Base-by-base conservation (phyloP, 2,113 vertebrate species). In the Mungos mungo region DNA sequence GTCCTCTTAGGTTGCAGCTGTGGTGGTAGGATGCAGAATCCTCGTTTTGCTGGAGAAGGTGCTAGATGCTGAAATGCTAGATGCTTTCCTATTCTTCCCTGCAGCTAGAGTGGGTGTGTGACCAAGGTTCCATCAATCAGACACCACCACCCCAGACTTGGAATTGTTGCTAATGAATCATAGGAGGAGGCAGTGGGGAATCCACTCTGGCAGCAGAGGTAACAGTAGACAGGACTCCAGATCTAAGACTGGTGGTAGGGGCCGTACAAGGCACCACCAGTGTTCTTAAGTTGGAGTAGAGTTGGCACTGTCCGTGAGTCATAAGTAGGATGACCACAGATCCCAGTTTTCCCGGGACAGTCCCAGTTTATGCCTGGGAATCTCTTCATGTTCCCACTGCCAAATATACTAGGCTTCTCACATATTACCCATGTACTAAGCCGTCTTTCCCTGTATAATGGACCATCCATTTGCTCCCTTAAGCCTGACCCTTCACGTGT, bases 101-200 rank as follows among this genome's bases (percentile, higher is more conserved):
- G 45, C 7, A n/a, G 81, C 69, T 90, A 11, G 31, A 2, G 6
- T 35, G 80, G 45, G 21, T 47, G 7, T 76, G 38, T 63, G 50
- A 19, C 23, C 0, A 0, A 33, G 35, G 2, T 18, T 87, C 38
- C 4, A 0, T 52, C 50, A 14, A 1, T 52, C 41, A 76, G 74
- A 50, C 0, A 3, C 3, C 1, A 10, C 27, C 0, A 11, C 13
- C 15, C 41, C 41, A 19, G 80, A 63, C 33, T 31, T 50, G 21
- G 60, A 74, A 23, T 14, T 7, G 1, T 15, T 85, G 57, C 33
- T 82, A 33, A 60, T 31, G 38, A 79, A 12, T 35, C 3, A 9
- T 7, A 14, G 54, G 45, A 25, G 25, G 1, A 14, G 66, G 66
- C 29, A 8, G 33, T 47, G 33, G 14, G 60, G 52, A 38, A n/a